Evolutionary conservation across 2,797 vertebrate genomes (phyloP).

Genomic region (Hafferia zeledoni): DNA sequence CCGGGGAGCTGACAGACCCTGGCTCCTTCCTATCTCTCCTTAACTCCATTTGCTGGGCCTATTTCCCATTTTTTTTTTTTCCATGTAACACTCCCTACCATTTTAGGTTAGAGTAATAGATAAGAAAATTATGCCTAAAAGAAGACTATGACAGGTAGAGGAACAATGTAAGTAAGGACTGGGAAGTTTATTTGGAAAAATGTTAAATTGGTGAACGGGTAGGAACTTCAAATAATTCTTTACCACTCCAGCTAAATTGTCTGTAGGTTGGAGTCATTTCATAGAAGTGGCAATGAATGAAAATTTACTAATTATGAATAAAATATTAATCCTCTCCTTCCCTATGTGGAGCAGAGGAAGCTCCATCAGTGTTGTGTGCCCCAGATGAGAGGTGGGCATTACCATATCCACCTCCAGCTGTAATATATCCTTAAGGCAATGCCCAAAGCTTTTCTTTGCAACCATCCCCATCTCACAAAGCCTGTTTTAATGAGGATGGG

Average conservation of each 20-base stretch:
- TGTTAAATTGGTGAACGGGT: background rate
- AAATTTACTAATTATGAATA: background rate
- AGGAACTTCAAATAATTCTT: background rate
- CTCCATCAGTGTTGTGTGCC: background rate
- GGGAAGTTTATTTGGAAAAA: background rate
- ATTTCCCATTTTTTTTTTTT: constrained; percentile 10
- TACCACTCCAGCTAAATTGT: background rate
- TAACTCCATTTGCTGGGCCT: constrained; percentile 41
- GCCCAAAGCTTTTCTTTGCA: background rate
- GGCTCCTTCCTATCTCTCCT: constrained; percentile 58
- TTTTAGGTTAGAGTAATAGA: constrained; percentile 32
- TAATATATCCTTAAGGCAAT: background rate
- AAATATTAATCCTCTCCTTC: background rate
- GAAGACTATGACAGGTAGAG: background rate
- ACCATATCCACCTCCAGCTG: background rate
- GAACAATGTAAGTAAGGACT: background rate
- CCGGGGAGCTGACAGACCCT: constrained; percentile 48
- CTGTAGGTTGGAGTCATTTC: background rate
- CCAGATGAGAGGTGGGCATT: background rate
- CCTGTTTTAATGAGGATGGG: background rate
- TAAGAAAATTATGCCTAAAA: background rate
- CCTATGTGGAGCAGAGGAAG: rapidly evolving
- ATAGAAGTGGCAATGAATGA: background rate
- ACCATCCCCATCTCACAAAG: background rate
- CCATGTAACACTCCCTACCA: background rate